Evolutionary conservation across 2,797 vertebrate species (phyloP), one percentile per base, ranked within the genome.

Genomic region (Micrastur ruficollis): DNA sequence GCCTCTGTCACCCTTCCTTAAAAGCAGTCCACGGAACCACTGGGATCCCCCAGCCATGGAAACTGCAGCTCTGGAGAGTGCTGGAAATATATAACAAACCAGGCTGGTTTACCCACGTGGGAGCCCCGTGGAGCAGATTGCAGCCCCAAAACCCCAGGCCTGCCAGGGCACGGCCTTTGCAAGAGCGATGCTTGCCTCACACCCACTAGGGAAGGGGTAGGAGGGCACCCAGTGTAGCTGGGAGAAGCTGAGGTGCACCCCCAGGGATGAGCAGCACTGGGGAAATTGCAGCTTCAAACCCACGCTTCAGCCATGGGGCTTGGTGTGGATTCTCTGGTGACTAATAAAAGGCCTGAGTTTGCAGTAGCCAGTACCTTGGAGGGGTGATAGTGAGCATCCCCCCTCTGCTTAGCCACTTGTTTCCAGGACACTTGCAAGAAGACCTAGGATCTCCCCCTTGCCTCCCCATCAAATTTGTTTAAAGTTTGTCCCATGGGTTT

Each of bases 1-100:
- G 68, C 72, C 81, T 44, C 67, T 34, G 75, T 67, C 88, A 49
- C 75, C 82, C 85, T 95, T 94, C 81, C 75, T 91, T 95, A 93
- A 91, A 85, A 87, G 79, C 75, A 32, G 67, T 38, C 75, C 87
- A 58, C 0, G 0, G 74, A 85, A 63, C 71, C 63, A 70, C 0
- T 26, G 91, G 89, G 38, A 95, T 92, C 62, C 78, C 81, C 78
- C 63, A 85, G 87, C 73, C 63, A 52, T 0, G 1, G 87, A 92
- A 94, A 47, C 61, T 78, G 44, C 56, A 67, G 72, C 47, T 93
- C 56, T 84, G 0, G 0, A 74, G 65, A 78, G 44, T 11, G 3
- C 65, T 84, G 83, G 44, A 89, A 97, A 81, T 58, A 49, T 0
- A 0, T 31, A 53, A 78, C n/a, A 80, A 76, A 71, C 23, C 36